Evolutionary conservation across 2,797 vertebrate genomes (phyloP), one percentile per base, ranked within the genome.

Genomic region (Crenuchus spilurus): DNA sequence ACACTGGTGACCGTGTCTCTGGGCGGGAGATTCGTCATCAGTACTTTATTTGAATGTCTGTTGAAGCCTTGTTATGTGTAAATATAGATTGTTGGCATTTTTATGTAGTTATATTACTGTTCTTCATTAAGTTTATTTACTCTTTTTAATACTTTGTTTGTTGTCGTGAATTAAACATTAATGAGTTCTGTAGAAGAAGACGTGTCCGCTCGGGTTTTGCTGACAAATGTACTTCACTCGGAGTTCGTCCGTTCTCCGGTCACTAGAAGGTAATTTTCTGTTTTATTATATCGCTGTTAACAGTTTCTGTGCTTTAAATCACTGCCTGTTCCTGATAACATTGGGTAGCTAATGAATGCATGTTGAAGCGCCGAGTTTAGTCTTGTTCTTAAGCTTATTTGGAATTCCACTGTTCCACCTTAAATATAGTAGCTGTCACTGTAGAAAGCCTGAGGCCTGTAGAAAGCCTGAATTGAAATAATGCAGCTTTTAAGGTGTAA

Each of bases 151-250:
- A 28, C 5, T 55, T 57, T 30, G 2, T n/a, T n/a, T n/a, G 30
- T 6, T 7, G 30, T 2, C 0, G 31, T 35, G 9, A 5, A 5
- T 20, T 24, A 5, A 2, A 16, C 10, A 2, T 0, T 0, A 18
- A 82, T 80, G 81, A 72, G 78, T 20, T 66, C 11, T 1, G 46
- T 0, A 13, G 77, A 77, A 1, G 78, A 77, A 31, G 78, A 82
- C 3, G 16, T 75, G 3, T 82, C 80, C 13, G 74, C 80, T 44
- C 71, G 81, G 14, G 57, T 80, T 57, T 67, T 82, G 44, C 57
- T 82, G 44, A 72, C 22, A 54, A 70, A 60, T 28, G 78, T 82
- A 5, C 46, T 82, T 26, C 68, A 73, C 6, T 57, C 81, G 1
- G 77, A 78, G 70, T 2, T 48, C 1, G 63, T 66, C 18, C 65